phyloP scores from a whole-genome alignment of 2,113 vertebrate species.

The Stigmatopora nigra region DNA sequence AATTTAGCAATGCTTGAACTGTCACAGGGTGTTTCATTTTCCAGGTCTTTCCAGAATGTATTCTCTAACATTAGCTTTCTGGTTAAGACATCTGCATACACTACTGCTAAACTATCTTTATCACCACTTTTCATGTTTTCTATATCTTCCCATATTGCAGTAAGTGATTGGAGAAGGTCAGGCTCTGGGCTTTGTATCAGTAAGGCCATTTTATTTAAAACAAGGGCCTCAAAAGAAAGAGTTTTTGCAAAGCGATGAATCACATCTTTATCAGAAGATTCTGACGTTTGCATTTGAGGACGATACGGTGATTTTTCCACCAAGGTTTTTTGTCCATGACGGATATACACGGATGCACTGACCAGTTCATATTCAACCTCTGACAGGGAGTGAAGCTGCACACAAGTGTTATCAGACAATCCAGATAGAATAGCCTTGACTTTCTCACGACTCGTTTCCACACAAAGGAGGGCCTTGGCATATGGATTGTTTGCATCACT shows the following conservation, averaged over 20 bases:
- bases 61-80: conserved; percentile 83
- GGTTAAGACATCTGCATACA: conserved; percentile 76
- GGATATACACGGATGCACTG: conserved; percentile 71
- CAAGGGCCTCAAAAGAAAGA: conserved; percentile 79
- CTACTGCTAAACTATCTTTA: conserved; percentile 55
- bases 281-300: conserved; percentile 23
- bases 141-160: conserved; percentile 71
- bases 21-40: conserved; percentile 57
- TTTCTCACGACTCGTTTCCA: conserved; percentile 79
- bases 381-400: conserved; percentile 64
- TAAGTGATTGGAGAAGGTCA: conserved; percentile 71
- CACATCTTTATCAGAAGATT: conserved; percentile 57
- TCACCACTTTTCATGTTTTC: conserved; percentile 59
- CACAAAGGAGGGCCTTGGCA: conserved; percentile 72
- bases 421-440: conserved; percentile 68
- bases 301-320: conserved; percentile 33
- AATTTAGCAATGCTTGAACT: conserved; percentile 22
- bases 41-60: conserved; percentile 80
- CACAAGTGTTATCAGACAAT: conserved; percentile 56
- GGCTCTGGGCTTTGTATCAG: conserved; percentile 76
- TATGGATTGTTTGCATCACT: conserved; percentile 71
- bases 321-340: conserved; percentile 36
- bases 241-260: conserved; percentile 77
- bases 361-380: conserved; percentile 73
- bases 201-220: conserved; percentile 83